phyloP scores from a whole-genome alignment of 2,113 vertebrate species.

The Cichladusa arquata region DNA sequence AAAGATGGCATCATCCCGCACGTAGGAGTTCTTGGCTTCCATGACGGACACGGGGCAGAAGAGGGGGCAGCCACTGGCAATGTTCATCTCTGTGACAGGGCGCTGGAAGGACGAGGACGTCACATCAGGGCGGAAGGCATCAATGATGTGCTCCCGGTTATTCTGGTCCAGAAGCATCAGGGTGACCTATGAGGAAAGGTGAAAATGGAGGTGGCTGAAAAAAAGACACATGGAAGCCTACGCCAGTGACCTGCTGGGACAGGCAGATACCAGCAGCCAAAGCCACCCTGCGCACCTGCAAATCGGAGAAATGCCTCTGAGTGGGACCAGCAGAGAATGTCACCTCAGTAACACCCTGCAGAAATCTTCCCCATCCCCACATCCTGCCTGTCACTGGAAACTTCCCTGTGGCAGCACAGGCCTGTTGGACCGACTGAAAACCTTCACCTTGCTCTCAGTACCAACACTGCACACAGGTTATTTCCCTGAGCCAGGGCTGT shows the following conservation, averaged over 20 bases:
- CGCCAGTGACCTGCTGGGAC: background rate
- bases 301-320: background rate
- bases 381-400: background rate
- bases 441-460: background rate
- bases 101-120: conserved; percentile 91
- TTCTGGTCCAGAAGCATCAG: conserved; percentile 96
- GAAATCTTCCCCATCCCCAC: background rate
- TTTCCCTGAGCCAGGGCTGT: background rate
- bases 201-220: background rate
- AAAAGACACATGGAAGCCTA: background rate
- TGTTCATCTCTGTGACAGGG: conserved; percentile 92
- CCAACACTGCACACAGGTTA: accelerated
- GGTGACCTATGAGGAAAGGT: conserved; percentile 81
- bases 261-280: accelerated
- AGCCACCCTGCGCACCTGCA: accelerated
- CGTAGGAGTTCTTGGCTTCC: conserved; percentile 88
- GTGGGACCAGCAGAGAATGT: accelerated
- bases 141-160: conserved; percentile 93
- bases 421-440: background rate
- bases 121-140: conserved; percentile 91
- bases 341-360: background rate
- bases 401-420: background rate
- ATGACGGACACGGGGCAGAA: conserved; percentile 91
- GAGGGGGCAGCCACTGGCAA: conserved; percentile 95
- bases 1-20: conserved; percentile 91